Base-by-base conservation (phyloP, 2,888 invertebrate genomes). In the Nebria brevicollis region DNA sequence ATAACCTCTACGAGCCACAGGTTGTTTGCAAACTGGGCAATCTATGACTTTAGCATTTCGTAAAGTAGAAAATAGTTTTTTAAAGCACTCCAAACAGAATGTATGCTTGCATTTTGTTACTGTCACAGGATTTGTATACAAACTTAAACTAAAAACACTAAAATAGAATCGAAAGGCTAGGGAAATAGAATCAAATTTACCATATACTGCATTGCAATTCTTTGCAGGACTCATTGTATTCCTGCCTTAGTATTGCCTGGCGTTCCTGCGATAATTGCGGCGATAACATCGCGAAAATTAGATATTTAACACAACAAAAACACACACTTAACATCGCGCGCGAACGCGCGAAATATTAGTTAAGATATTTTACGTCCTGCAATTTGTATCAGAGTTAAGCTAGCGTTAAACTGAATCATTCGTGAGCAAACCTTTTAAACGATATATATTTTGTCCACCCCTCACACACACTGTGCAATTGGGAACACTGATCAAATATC, bases 31-130 rank as follows among this genome's bases (percentile, higher is more conserved):
- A 11, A 79, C 54, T 34, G 79, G 79, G 26, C 79, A 79, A n/a
- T 7, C 8, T 41, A 75, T 13, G 42, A 73, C 20, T 68, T 79
- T 66, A 7, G 34, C 5, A 5, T 34, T 34, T 34, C 1, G 2
- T 34, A 34, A 34, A 34, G 34, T 75, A 11, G 43, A 68, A 75
- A 79, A 79, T 41, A 79, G 26, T 66, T 25, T 25, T 70, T 77
- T 72, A 77, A 83, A 83, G 75, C 85, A 85, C 10, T 83, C 82
- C 26, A 77, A 66, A 82, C 85, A 85, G 74, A 83, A 85, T 26
- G 82, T 64, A 77, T 85, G 84, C 8, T 70, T 26, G 77, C 85
- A 85, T 70, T 77, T 68, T 68, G 78, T 75, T 73, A 84, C 25
- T 82, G 82, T 66, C 41, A 82, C 43, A 15, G 84, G 84, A 10